phyloP scores from a whole-genome alignment of 1,140 invertebrate species.

The Eurytemora carolleeae region DNA sequence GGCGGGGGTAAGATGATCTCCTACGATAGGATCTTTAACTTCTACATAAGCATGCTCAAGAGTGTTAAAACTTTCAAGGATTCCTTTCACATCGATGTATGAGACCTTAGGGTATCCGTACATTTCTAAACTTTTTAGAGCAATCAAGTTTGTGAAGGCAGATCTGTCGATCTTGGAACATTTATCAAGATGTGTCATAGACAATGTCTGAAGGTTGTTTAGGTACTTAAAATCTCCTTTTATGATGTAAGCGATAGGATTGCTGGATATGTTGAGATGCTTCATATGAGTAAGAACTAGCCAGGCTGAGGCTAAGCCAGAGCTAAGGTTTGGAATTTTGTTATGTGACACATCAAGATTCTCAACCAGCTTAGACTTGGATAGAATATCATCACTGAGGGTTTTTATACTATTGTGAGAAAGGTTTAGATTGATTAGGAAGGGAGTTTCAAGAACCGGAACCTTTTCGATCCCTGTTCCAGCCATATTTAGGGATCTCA shows the following conservation, averaged over 20 bases:
- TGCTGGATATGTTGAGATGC: slow-evolving; percentile 50
- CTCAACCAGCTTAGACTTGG: slow-evolving; percentile 38
- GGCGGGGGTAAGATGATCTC: slow-evolving; percentile 54
- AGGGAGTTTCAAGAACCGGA: slow-evolving; percentile 53
- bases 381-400: slow-evolving; percentile 6
- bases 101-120: slow-evolving; percentile 52
- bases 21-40: slow-evolving; percentile 56
- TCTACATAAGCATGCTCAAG: slow-evolving; percentile 48
- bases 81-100: slow-evolving; percentile 58
- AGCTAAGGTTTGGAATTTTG: slow-evolving; percentile 36
- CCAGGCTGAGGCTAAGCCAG: slow-evolving; percentile 33
- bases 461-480: slow-evolving; percentile 47
- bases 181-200: slow-evolving; percentile 41
- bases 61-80: slow-evolving; percentile 34
- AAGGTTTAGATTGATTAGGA: slow-evolving; percentile 55
- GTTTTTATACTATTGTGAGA: slow-evolving; percentile 48
- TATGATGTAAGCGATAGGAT: slow-evolving; percentile 46
- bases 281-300: slow-evolving; percentile 42
- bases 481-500: slow-evolving; percentile 55
- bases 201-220: slow-evolving; percentile 38
- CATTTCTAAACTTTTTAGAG: slow-evolving; percentile 43
- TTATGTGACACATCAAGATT: slow-evolving; percentile 57
- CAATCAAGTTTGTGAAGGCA: slow-evolving; percentile 47
- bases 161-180: slow-evolving; percentile 57
- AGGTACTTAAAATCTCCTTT: slow-evolving; percentile 50